Evolutionary conservation across 2,797 vertebrate species (phyloP).

Genomic region (Poecilia gillii): DNA sequence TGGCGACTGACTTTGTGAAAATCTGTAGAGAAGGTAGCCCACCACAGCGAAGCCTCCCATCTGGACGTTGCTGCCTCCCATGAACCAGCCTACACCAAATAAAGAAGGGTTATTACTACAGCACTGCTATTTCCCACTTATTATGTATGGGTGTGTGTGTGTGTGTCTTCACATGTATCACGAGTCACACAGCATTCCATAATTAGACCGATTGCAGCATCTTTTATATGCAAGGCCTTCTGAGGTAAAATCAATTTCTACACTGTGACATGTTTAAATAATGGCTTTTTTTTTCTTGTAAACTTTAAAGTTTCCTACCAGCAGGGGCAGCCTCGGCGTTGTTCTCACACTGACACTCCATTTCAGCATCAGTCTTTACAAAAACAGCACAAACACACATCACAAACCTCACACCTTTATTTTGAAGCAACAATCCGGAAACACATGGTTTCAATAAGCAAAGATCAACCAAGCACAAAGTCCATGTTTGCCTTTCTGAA

Average conservation of each 20-base stretch:
- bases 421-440: neutral
- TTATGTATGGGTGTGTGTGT: neutral
- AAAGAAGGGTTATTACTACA: slow-evolving; percentile 2
- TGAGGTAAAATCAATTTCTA: neutral
- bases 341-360: slow-evolving; percentile 73
- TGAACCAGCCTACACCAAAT: slow-evolving; percentile 63
- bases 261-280: no score
- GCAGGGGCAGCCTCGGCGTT: slow-evolving; percentile 34
- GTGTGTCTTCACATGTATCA: neutral
- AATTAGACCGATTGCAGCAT: neutral
- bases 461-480: neutral
- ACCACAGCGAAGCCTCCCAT: slow-evolving; percentile 70
- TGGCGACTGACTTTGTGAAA: slow-evolving; percentile 75
- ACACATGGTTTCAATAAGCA: neutral
- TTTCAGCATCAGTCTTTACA: slow-evolving; percentile 36
- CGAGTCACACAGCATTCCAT: neutral
- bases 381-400: slow-evolving; percentile 4
- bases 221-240: neutral
- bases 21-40: slow-evolving; percentile 76
- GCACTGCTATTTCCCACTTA: slow-evolving; percentile 3
- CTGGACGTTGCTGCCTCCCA: slow-evolving; percentile 56
- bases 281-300: neutral
- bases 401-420: neutral
- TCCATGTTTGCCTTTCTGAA: neutral
- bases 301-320: slow-evolving; percentile 47